These are phyloP conservation scores for Lagenorhynchus albirostris DNA, from an alignment of 2,113 vertebrate species.

Conservation along the genomic window DNA sequence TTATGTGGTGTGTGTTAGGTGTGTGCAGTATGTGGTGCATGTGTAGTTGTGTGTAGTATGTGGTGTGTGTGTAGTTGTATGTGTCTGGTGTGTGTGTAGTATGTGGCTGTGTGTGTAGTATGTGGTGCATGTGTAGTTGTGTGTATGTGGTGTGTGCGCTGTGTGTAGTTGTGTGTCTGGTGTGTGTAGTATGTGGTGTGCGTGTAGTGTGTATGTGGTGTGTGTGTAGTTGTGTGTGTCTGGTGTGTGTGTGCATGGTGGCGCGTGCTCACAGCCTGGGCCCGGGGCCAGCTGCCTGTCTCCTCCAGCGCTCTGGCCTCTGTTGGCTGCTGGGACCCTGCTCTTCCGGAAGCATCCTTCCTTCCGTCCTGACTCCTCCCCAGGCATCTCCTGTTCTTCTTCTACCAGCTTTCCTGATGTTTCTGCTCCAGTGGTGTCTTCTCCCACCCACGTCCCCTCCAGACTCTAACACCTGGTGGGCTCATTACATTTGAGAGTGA, in stretches of 20 bases:
- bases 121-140: background rate
- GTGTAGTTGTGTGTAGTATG: rapidly evolving
- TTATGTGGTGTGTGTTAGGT: background rate
- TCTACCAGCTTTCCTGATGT: background rate
- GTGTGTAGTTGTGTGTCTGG: too few relatives aligned
- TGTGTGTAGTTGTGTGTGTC: background rate
- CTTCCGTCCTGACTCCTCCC: background rate
- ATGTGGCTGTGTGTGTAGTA: background rate
- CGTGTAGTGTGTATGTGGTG: too few relatives aligned
- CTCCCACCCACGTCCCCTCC: background rate
- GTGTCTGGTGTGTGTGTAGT: rapidly evolving
- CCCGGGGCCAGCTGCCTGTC: background rate
- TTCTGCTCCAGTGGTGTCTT: background rate
- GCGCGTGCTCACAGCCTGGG: rapidly evolving
- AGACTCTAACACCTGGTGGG: background rate
- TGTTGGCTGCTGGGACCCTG: background rate
- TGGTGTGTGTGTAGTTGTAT: background rate
- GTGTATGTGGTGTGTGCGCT: background rate
- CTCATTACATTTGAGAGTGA: background rate
- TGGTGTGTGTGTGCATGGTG: background rate
- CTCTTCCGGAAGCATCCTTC: background rate
- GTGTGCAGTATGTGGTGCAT: background rate
- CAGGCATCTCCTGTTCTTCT: too few relatives aligned
- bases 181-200: background rate
- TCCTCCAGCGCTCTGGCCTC: background rate